Conservation (phyloP, 2,113 vertebrate species). For the Caranx melampygus region DNA sequence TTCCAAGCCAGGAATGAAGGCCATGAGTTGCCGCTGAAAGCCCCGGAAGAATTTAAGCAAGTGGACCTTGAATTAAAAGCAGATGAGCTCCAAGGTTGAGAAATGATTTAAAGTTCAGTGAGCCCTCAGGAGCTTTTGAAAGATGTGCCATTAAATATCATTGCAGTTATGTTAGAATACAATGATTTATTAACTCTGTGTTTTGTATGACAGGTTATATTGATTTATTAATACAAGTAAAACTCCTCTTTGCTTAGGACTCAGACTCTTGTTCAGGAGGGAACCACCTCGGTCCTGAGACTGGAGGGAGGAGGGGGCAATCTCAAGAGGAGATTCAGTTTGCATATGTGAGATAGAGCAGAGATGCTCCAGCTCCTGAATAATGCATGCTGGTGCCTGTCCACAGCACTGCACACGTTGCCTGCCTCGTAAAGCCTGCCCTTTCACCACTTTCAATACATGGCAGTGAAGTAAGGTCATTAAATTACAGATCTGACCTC, state of each 20-base stretch:
- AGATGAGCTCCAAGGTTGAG: no score
- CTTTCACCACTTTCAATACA: conserved; percentile 59
- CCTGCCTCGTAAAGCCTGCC: conserved; percentile 50
- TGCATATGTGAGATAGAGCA: conserved; percentile 10
- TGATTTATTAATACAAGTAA: neutral
- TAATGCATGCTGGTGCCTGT: conserved; percentile 61
- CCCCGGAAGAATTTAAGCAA: neutral
- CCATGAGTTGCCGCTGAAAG: neutral
- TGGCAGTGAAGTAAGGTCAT: conserved; percentile 35
- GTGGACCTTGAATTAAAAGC: neutral
- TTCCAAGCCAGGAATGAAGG: neutral
- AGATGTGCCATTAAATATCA: neutral
- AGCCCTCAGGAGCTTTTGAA: neutral
- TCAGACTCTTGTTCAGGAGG: neutral
- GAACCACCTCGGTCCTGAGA: neutral
- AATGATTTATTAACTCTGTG: neutral
- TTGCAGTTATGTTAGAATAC: neutral
- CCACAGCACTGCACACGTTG: conserved; percentile 38
- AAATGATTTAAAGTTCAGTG: neutral
- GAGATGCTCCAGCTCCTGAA: conserved; percentile 47
- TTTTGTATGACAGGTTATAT: neutral
- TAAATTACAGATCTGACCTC: conserved; percentile 67
- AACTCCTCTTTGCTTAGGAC: neutral
- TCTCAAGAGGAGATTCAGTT: conserved; percentile 3
- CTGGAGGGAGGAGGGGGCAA: neutral